A percentile compares a stretch with the other conserved stretches of the same genome.
These are phyloP conservation scores for Lasioglossum morio DNA, from an alignment of 2,888 invertebrate genomes.

Conservation along the genomic window DNA sequence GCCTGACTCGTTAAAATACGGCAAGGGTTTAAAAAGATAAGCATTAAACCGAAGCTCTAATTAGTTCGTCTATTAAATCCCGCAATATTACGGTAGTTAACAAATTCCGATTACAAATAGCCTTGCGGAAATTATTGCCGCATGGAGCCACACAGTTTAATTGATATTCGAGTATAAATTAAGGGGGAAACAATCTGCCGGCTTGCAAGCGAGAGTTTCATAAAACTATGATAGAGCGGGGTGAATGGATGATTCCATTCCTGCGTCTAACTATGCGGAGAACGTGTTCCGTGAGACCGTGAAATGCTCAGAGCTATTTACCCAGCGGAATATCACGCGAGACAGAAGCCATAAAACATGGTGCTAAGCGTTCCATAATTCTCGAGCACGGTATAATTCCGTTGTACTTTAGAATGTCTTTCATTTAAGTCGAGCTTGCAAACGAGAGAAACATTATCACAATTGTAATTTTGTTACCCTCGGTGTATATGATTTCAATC, in stretches of 20 bases:
- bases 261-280: conserved; percentile 60
- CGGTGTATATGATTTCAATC: neutral
- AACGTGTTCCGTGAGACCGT: conserved; percentile 63
- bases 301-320: conserved; percentile 59
- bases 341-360: conserved; percentile 33
- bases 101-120: neutral
- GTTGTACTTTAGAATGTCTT: neutral
- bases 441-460: neutral
- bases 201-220: conserved; percentile 22
- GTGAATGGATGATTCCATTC: conserved; percentile 24
- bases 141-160: neutral
- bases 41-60: neutral
- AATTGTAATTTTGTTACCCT: neutral
- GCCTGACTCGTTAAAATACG: no score
- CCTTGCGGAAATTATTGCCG: neutral
- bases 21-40: neutral
- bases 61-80: neutral
- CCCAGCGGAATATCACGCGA: conserved; percentile 24
- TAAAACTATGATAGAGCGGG: conserved; percentile 24
- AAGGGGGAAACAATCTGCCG: conserved; percentile 12
- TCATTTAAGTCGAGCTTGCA: neutral
- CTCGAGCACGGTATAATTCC: neutral
- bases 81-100: neutral
- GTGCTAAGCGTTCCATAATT: conserved; percentile 24
- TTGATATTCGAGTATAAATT: conserved; percentile 27